phyloP scores from a whole-genome alignment of 2,113 vertebrate genomes.

The Ochotona princeps region DNA sequence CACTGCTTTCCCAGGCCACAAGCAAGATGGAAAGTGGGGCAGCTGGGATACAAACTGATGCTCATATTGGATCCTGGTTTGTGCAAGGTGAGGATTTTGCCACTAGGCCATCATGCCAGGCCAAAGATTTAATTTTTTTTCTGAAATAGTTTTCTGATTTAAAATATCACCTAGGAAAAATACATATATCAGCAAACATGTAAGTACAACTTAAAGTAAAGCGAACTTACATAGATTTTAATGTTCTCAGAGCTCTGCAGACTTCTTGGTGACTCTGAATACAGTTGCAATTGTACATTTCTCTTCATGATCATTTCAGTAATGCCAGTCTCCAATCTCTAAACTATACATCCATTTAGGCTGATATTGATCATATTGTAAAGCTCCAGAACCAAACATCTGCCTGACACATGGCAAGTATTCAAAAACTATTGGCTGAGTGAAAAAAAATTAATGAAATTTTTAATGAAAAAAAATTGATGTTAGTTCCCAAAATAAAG shows the following conservation, averaged over 20 bases:
- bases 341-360: neutral
- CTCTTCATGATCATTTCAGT: slow-evolving; percentile 39
- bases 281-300: neutral
- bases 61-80: no score
- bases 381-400: neutral
- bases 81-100: no score
- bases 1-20: no score
- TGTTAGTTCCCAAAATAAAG: slow-evolving; percentile 50
- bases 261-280: neutral
- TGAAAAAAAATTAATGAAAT: slow-evolving; percentile 1
- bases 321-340: neutral
- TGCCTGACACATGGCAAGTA: neutral
- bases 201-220: slow-evolving; percentile 31
- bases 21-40: no score
- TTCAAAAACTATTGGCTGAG: neutral
- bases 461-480: slow-evolving; percentile 10
- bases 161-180: slow-evolving; percentile 24
- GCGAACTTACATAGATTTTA: neutral
- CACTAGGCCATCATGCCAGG: no score
- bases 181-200: slow-evolving; percentile 15
- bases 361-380: slow-evolving; percentile 20
- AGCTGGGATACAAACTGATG: no score
- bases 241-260: neutral
- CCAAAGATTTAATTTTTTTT: no score
- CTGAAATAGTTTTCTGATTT: neutral